Evolutionary conservation across 64 coral and sea anemone species (phyloP), one percentile per base, ranked within the genome.

Genomic region (Trachythela sp.): DNA sequence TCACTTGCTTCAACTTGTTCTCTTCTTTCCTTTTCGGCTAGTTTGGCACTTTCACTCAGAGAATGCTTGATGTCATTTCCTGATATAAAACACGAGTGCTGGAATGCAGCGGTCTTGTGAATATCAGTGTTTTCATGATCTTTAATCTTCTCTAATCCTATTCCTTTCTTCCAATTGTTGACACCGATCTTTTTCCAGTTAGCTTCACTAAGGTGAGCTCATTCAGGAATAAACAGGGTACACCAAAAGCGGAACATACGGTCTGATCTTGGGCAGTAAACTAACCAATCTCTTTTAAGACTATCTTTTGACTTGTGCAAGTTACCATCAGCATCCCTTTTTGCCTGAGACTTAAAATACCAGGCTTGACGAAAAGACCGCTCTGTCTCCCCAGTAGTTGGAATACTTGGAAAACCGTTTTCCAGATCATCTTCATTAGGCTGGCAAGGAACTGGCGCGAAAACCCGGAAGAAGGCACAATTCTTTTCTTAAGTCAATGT

Each of bases 121-220:
- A 70, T 22, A 22, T 26, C 20, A 22, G 64, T 26, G 30, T 70
- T 70, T 32, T 70, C 64, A 32, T 70, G 64, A 22, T 7, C 30
- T 22, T 32, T 70, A 22, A 70, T 32, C 30, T 70, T 70, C 30
- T 70, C 64, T 32, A 70, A 32, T 26, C 64, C n/a, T n/a, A n/a
- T n/a, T n/a, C n/a, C 64, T 70, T 70, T 70, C 64, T 70, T 70
- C 20, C 18, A 70, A 22, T 70, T 70, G n/a, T n/a, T n/a, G n/a
- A 70, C 64, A 26, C 64, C 64, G 30, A 70, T 32, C 30, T 70
- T 32, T 26, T 5, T 70, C 64, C 64, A 70, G 30, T 70, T 70
- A n/a, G 18, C 30, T 32, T 70, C 64, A 32, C 30, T 26, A 26
- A 32, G 20, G 20, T 70, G 64, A 70, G 64, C 18, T 70, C 20